Evolutionary conservation across 2,113 vertebrate species (phyloP), one percentile per base, ranked within the genome.

Genomic region (Paedocypris sp.): DNA sequence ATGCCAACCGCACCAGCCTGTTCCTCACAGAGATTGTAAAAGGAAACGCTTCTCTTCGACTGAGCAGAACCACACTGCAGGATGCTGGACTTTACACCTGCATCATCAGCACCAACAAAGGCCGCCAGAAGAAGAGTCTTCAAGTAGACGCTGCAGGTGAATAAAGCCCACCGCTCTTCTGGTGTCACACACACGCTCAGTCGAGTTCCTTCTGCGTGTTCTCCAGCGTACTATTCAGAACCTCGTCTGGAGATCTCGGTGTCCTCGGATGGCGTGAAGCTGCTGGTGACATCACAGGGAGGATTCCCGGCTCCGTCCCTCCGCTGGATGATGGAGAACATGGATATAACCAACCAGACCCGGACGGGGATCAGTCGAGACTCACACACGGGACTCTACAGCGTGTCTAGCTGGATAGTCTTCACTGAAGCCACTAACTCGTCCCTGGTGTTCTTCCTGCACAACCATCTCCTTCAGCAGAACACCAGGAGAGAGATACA

Each of bases 31-130:
- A 73, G 60, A 50, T 79, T 29, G 26, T 26, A 28, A n/a, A 2
- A 13, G 77, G 77, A 10, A 76, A 79, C 3, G 73, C 68, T 2
- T 77, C 77, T 3, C 72, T 79, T 48, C 46, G 29, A 3, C 70
- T 79, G 70, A 46, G 74, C 3, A 32, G 3, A 11, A 29, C 62
- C 42, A 58, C 22, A 26, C 42, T 48, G 2, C 60, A 66, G 16
- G 75, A 79, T 1, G 19, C 33, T 2, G 77, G 75, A 2, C 4
- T 62, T 3, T 79, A 77, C 60, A 63, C 62, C 29, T 79, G 75
- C 47, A 68, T 54, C 4, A 25, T 79, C 31, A 75, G 66, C 67
- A 73, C 68, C 1, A 28, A 42, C 23, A 28, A 45, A 15, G 75
- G 75, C 39, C 70, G 45, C 20, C 68, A 73, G 50, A 73, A 31